phyloP scores from a whole-genome alignment of 2,797 vertebrate genomes.

The Microcaecilia unicolor region DNA sequence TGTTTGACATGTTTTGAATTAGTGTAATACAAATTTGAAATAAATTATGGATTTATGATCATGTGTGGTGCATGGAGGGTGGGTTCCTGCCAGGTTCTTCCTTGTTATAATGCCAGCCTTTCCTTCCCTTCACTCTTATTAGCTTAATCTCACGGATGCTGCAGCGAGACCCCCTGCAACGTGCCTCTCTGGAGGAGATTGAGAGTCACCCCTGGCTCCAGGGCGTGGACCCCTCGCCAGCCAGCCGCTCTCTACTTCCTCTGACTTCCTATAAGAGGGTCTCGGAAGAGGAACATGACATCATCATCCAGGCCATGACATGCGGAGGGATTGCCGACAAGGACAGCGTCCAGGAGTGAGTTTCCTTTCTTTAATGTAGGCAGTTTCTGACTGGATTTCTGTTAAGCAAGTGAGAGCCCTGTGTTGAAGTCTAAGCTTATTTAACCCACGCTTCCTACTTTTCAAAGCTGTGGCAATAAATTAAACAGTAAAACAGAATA shows the following conservation, averaged over 20 bases:
- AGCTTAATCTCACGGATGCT: conserved; percentile 81
- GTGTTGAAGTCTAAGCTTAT: background rate
- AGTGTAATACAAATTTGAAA: no score
- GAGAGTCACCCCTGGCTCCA: conserved; percentile 70
- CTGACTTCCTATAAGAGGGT: conserved; percentile 55
- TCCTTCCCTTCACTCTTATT: background rate
- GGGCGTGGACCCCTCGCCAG: conserved; percentile 63
- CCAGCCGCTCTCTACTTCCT: conserved; percentile 60
- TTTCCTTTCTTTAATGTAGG: rapidly evolving
- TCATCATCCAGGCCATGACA: conserved; percentile 57
- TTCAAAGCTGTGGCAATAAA: no score
- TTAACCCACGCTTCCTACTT: background rate
- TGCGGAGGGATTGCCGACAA: conserved; percentile 49
- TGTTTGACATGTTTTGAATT: no score
- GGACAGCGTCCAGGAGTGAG: conserved; percentile 59
- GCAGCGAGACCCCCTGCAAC: conserved; percentile 63
- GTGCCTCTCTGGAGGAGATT: conserved; percentile 68
- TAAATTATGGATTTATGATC: no score
- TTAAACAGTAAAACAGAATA: no score
- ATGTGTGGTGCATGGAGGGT: no score
- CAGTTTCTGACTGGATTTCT: no score
- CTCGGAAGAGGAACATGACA: conserved; percentile 49
- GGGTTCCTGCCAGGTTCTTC: background rate
- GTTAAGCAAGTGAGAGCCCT: no score
- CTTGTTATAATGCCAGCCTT: background rate